Evolutionary conservation across 2,797 vertebrate genomes (phyloP).

Genomic region (Catharus ustulatus): DNA sequence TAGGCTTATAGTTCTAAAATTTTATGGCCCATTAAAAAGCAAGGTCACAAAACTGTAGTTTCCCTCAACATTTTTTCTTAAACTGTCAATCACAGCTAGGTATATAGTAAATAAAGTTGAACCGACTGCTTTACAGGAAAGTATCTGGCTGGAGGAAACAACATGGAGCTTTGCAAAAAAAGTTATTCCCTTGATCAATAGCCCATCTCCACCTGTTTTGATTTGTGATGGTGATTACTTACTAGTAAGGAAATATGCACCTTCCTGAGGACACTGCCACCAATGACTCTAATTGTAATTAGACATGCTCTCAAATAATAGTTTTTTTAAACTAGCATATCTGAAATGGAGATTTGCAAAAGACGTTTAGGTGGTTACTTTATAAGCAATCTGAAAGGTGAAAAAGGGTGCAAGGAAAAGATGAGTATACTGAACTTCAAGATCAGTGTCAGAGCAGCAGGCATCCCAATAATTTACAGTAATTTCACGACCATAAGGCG

Average conservation of each 20-base stretch:
- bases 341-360: conserved; percentile 1
- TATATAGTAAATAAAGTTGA: not conserved
- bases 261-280: not conserved
- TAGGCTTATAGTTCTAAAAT: not conserved
- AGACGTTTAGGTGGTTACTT: not conserved
- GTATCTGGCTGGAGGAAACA: not conserved
- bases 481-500: too few species aligned
- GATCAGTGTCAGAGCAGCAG: not conserved
- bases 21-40: not conserved
- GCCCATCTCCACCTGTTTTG: not conserved
- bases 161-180: not conserved
- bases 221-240: not conserved
- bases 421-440: not conserved
- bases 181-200: not conserved
- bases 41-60: not conserved
- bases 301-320: not conserved
- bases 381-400: not conserved
- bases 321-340: not conserved
- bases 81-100: not conserved
- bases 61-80: not conserved
- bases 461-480: not conserved
- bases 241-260: not conserved
- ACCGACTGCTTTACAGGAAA: not conserved
- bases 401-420: not conserved
- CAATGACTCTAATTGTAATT: not conserved